Base-by-base conservation (phyloP, 1,140 invertebrate genomes). In the Cyphomyrmex costatus region DNA sequence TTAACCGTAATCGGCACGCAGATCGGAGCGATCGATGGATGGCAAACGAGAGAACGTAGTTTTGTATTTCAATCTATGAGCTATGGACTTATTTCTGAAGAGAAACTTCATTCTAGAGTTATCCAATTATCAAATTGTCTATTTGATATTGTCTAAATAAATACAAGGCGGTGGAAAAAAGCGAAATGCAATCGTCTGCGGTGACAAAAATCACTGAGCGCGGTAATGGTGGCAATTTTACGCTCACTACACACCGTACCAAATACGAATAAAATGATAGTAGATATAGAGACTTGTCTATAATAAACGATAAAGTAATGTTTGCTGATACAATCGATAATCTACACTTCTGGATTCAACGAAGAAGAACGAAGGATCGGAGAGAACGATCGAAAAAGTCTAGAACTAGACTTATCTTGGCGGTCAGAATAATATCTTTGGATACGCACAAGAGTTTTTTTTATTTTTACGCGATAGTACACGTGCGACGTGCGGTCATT, bases 1-100 rank as follows among this genome's bases (percentile, higher is more conserved):
- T 95, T 93, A 94, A 92, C 93, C 84, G 83, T 93, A 93, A 95
- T 94, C 92, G 89, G 79, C 36, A 65, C 78, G 51, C 30, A 24
- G 82, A 91, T 90, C 87, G 71, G 14, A 65, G 42, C 88, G 88
- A 90, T 92, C 92, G 86, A 89, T 86, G 88, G 86, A 87, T 88
- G 73, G 51, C 79, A 79, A 89, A 89, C 63, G 86, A 58, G 85
- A 92, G 83, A 93, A 91, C 92, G 89, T 92, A 92, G 91, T 86
- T 91, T 92, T 88, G 71, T 56, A 56, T 71, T 78, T 88, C 63
- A 66, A 65, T 79, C 65, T 84, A 77, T 36, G 90, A 42, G 58
- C 66, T 51, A 30, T 51, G 63, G 61, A 33, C 7, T 27, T 56
- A 27, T 36, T n/a, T 3, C 6, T n/a, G 7, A 0, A 42, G 14